Conservation (phyloP, 1,140 invertebrate species). For the Drosophila ananassae region DNA sequence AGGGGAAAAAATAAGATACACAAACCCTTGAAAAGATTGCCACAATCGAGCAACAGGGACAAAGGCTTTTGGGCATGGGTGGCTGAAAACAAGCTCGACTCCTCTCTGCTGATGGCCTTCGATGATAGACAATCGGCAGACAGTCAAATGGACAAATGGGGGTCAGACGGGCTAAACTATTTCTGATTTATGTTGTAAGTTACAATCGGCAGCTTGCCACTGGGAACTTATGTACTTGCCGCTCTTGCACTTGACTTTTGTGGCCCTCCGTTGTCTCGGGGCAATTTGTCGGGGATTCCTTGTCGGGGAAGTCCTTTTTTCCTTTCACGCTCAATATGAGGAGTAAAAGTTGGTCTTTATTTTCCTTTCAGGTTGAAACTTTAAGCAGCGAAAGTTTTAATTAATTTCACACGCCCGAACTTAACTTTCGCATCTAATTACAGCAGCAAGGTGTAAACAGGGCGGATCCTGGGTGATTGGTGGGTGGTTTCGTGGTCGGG, state of each 20-base stretch:
- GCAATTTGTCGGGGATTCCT: constrained; percentile 36
- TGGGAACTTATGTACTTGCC: constrained; percentile 51
- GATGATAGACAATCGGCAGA: constrained; percentile 77
- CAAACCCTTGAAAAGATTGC: not conserved
- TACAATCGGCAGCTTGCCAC: constrained; percentile 45
- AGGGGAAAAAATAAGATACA: not conserved
- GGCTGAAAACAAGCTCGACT: constrained; percentile 6
- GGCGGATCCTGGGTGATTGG: not conserved
- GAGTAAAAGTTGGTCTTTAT: constrained; percentile 36
- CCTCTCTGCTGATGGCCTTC: constrained; percentile 56
- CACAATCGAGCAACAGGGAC: not conserved
- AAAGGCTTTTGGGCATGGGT: constrained; percentile 11
- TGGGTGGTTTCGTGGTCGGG: not conserved
- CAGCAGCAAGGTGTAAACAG: constrained; percentile 55
- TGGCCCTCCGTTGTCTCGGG: constrained; percentile 24
- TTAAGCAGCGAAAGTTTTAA: constrained; percentile 74
- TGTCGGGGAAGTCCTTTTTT: constrained; percentile 5
- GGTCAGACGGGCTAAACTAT: constrained; percentile 5
- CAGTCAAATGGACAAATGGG: constrained; percentile 24
- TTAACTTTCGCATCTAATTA: constrained; percentile 74
- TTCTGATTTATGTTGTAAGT: constrained; percentile 75
- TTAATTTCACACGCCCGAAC: constrained; percentile 72
- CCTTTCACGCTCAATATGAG: constrained; percentile 51
- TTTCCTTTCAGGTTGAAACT: constrained; percentile 41
- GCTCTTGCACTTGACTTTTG: constrained; percentile 67